Conservation (phyloP, 2,113 vertebrate species). For the Ceratotherium simum region DNA sequence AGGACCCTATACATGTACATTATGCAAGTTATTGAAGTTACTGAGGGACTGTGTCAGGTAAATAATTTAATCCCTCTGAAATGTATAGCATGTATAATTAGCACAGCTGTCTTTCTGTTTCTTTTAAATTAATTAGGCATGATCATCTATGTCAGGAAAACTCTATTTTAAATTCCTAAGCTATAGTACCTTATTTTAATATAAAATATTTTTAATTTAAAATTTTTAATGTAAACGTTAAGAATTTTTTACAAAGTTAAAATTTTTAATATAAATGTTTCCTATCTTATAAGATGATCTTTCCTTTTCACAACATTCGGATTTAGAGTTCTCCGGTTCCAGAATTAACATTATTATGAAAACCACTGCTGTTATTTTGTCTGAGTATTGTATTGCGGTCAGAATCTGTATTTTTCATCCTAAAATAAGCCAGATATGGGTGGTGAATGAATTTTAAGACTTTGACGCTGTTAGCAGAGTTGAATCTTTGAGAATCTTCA, state of each 20-base stretch:
- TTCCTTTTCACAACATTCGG: neutral
- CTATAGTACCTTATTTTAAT: too few species aligned
- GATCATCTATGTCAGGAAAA: neutral
- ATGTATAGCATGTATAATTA: neutral
- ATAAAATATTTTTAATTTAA: too few species aligned
- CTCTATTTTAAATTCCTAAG: neutral
- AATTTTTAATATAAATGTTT: neutral
- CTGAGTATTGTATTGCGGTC: conserved; percentile 1
- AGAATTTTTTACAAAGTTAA: too few species aligned
- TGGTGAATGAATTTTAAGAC: neutral
- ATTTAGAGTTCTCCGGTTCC: neutral
- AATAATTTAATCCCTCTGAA: neutral
- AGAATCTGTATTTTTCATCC: neutral
- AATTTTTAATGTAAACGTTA: too few species aligned
- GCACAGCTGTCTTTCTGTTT: neutral
- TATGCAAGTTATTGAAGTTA: neutral
- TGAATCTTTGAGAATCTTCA: neutral
- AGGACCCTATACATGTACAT: neutral
- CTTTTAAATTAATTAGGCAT: neutral
- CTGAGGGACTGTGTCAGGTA: neutral
- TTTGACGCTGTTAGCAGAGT: neutral
- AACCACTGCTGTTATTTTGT: neutral
- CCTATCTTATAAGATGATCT: neutral
- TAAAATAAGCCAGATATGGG: neutral
- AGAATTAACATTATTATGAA: neutral